Evolutionary conservation across 1,140 invertebrate species (phyloP).

Genomic region (Ostrea edulis): DNA sequence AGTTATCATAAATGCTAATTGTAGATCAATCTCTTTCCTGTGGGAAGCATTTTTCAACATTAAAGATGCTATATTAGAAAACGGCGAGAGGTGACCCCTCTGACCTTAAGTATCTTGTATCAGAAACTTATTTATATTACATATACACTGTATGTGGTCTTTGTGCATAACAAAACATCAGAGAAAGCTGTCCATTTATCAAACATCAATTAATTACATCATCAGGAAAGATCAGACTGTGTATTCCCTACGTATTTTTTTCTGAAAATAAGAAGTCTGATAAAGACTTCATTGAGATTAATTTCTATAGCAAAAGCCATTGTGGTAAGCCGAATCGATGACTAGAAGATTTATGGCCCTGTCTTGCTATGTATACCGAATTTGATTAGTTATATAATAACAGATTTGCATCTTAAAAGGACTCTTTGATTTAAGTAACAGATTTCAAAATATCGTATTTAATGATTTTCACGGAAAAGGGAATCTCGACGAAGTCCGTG

Average conservation of each 20-base stretch:
- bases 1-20: background rate
- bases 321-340: background rate
- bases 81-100: too few species aligned
- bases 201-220: slow-evolving; percentile 12
- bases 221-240: background rate
- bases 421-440: background rate
- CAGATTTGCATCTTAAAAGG: slow-evolving; percentile 1
- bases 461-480: background rate
- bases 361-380: background rate
- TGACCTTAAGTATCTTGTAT: too few species aligned
- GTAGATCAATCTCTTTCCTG: background rate
- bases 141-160: background rate
- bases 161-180: background rate
- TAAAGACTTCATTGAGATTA: slow-evolving; percentile 11
- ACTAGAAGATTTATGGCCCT: background rate
- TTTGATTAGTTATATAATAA: slow-evolving; percentile 14
- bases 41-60: background rate
- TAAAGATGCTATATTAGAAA: too few species aligned
- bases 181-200: background rate
- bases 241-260: background rate
- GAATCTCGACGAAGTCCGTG: background rate
- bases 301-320: slow-evolving; percentile 3
- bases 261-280: background rate
- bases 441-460: background rate
- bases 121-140: too few species aligned